These are phyloP conservation scores for Trichopria drosophilae DNA, from an alignment of 2,888 invertebrate species.

Conservation along the genomic window DNA sequence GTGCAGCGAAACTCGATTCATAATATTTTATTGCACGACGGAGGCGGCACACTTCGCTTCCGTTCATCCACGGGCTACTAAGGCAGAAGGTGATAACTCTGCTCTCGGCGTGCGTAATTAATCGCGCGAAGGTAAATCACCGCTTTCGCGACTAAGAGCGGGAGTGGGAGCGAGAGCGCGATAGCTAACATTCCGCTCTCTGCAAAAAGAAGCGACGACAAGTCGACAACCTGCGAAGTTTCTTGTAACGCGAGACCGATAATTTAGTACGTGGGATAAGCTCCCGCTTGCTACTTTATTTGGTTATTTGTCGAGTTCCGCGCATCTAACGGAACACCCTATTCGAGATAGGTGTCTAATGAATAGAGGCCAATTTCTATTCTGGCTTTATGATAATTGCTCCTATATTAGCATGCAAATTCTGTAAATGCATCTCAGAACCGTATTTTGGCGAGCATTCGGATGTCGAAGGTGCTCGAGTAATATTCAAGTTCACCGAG, in stretches of 20 bases:
- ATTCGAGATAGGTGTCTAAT: no score
- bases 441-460: no score
- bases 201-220: constrained; percentile 35
- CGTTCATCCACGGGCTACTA: constrained; percentile 28
- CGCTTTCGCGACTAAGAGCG: constrained; percentile 24
- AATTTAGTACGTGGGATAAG: constrained; percentile 40
- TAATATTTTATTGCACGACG: background rate
- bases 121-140: constrained; percentile 40
- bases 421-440: no score
- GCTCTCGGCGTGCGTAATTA: constrained; percentile 38
- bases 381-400: no score
- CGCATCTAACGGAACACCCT: no score
- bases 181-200: constrained; percentile 17
- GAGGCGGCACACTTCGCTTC: constrained; percentile 19
- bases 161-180: background rate
- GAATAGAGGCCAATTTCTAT: no score
- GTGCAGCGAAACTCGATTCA: no score
- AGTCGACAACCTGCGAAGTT: constrained; percentile 23
- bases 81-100: constrained; percentile 35
- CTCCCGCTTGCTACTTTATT: no score
- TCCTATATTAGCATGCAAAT: no score
- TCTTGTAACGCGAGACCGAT: constrained; percentile 33
- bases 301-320: no score
- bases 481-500: no score
- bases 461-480: no score